These are phyloP conservation scores for Loxodonta africana DNA, from an alignment of 2,113 vertebrate genomes.

Conservation along the genomic window DNA sequence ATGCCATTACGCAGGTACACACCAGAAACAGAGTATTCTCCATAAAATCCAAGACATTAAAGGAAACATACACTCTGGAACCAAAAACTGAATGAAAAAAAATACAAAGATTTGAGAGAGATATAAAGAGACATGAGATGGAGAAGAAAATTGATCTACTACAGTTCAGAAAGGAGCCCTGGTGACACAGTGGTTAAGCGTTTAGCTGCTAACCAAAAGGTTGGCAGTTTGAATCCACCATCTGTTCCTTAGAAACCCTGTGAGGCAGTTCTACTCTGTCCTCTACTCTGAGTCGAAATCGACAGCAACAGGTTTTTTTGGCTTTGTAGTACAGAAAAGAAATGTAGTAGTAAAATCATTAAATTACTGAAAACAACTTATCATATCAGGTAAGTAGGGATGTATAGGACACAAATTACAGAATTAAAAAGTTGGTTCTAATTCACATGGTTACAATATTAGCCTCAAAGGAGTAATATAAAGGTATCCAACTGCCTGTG, in stretches of 20 bases:
- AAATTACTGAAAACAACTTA: not conserved
- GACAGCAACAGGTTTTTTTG: too few species aligned
- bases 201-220: too few species aligned
- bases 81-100: not conserved
- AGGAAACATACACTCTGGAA: not conserved
- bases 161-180: too few species aligned
- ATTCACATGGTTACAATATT: not conserved
- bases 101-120: not conserved
- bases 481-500: not conserved
- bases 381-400: not conserved
- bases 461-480: not conserved
- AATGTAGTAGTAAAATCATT: not conserved
- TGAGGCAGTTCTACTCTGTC: too few species aligned
- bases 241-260: too few species aligned
- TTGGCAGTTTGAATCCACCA: too few species aligned
- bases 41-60: not conserved
- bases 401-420: not conserved
- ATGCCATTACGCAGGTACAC: not conserved
- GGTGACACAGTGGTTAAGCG: too few species aligned
- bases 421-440: not conserved
- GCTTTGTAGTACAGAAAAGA: not conserved
- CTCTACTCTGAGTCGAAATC: too few species aligned
- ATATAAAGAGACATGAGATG: not conserved
- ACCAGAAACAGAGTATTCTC: not conserved
- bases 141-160: not conserved